Evolutionary conservation across 1,140 invertebrate genomes (phyloP).

Genomic region (Orius insidiosus): DNA sequence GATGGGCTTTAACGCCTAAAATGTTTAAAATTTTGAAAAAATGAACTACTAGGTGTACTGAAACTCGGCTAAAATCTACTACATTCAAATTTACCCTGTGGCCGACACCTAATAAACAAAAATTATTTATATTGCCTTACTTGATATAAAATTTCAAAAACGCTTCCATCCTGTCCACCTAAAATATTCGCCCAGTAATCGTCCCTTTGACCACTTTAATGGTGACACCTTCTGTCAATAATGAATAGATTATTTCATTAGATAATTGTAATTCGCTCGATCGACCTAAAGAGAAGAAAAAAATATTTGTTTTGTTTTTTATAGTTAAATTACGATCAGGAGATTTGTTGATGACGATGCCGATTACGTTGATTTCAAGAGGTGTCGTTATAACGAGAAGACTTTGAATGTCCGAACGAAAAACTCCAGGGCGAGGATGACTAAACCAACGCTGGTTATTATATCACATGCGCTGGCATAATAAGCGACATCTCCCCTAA

Average conservation of each 20-base stretch:
- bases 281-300: conserved; percentile 10
- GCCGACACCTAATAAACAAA: too few species aligned
- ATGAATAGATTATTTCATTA: conserved; percentile 79
- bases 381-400: conserved; percentile 79
- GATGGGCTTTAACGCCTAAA: too few species aligned
- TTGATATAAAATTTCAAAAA: conserved; percentile 93
- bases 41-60: too few species aligned
- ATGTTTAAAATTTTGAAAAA: too few species aligned
- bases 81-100: too few species aligned
- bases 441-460: conserved; percentile 70
- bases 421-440: conserved; percentile 70
- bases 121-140: conserved; percentile 32
- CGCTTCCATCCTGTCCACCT: conserved; percentile 80
- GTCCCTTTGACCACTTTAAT: conserved; percentile 71
- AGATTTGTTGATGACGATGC: conserved; percentile 40
- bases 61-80: too few species aligned
- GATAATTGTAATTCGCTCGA: conserved; percentile 76
- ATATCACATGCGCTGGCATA: conserved; percentile 83
- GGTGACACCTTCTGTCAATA: conserved; percentile 79
- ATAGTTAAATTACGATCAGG: conserved; percentile 27
- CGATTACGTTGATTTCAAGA: conserved; percentile 81
- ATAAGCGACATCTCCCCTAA: conserved; percentile 71
- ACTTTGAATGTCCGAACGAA: conserved; percentile 83
- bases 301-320: conserved; percentile 11
- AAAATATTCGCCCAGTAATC: conserved; percentile 80